A percentile compares a stretch with the other conserved stretches of the same genome.
phyloP scores from a whole-genome alignment of 2,797 vertebrate genomes.

The Mycteria americana region DNA sequence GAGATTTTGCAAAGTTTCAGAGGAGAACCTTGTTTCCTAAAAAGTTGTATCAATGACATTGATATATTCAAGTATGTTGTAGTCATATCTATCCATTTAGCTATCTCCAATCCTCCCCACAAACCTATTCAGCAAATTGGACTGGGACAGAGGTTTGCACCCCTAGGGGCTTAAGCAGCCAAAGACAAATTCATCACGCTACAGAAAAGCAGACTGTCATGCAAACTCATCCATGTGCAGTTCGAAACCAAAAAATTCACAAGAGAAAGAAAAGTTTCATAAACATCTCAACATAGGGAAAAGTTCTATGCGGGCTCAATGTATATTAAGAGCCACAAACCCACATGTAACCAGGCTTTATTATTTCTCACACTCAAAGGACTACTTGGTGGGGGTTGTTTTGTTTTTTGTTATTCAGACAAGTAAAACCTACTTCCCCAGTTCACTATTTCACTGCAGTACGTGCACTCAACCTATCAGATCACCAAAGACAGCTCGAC shows the following conservation, averaged over 20 bases:
- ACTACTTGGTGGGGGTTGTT: not conserved
- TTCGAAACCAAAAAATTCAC: not conserved
- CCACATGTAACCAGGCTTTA: accelerated
- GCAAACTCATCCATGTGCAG: not conserved
- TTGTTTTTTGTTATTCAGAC: not conserved
- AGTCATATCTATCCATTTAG: not conserved
- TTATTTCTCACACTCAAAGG: not conserved
- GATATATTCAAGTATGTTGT: not conserved
- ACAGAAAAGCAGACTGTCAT: not conserved
- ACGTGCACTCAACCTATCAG: not conserved
- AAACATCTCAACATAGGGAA: not conserved
- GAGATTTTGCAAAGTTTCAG: not conserved
- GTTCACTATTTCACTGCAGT: not conserved
- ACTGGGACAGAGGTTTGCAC: not conserved
- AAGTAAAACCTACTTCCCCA: not conserved
- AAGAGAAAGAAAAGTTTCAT: not conserved
- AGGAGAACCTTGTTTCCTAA: not conserved
- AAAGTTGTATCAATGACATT: not conserved
- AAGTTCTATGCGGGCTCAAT: not conserved
- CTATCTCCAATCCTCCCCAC: not conserved
- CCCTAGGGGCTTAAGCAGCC: not conserved
- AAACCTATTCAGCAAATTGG: not conserved
- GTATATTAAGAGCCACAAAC: not conserved
- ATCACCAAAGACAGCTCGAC: not conserved
- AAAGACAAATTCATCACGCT: not conserved